Evolutionary conservation across 1,140 invertebrate genomes (phyloP).

Genomic region (Harpegnathos saltator): DNA sequence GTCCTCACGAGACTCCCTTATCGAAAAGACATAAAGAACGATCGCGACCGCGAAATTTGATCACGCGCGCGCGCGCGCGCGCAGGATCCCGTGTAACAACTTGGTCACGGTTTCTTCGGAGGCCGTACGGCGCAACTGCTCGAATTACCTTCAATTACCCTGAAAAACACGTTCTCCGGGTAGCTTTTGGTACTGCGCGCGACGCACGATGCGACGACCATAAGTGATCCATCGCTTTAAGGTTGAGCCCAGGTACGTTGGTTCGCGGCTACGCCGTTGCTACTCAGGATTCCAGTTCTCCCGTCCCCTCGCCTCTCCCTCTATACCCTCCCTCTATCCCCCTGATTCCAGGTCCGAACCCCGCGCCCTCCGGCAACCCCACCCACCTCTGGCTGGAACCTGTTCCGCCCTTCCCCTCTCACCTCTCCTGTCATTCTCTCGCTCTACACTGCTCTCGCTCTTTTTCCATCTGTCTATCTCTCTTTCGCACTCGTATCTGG

Average conservation of each 20-base stretch:
- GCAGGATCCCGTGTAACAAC: conserved; percentile 32
- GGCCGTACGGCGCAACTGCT: conserved; percentile 23
- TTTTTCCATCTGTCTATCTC: conserved; percentile 85
- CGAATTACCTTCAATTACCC: conserved; percentile 57
- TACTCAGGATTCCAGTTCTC: conserved; percentile 86
- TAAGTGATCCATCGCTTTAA: conserved; percentile 85
- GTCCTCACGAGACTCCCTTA: conserved; percentile 4
- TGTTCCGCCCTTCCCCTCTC: conserved; percentile 79
- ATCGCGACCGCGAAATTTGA: conserved; percentile 53
- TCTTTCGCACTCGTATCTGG: conserved; percentile 56
- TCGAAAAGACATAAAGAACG: conserved; percentile 31
- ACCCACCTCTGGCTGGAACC: conserved; percentile 80
- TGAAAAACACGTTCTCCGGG: conserved; percentile 65
- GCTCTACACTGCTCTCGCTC: conserved; percentile 63
- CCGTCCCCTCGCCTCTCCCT: conserved; percentile 69
- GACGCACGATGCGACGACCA: conserved; percentile 39
- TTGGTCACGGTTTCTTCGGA: conserved; percentile 18
- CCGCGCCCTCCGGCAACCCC: conserved; percentile 76
- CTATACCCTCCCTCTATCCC: conserved; percentile 40
- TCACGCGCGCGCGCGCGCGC: conserved; percentile 50
- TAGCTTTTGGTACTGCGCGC: conserved; percentile 61
- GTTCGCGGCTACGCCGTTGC: conserved; percentile 85
- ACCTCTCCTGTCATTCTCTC: conserved; percentile 67
- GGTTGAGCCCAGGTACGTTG: conserved; percentile 83
- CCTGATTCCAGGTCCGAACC: conserved; percentile 66